Evolutionary conservation across 2,113 vertebrate species (phyloP), one percentile per base, ranked within the genome.

Genomic region (Xyliphius kryptos): DNA sequence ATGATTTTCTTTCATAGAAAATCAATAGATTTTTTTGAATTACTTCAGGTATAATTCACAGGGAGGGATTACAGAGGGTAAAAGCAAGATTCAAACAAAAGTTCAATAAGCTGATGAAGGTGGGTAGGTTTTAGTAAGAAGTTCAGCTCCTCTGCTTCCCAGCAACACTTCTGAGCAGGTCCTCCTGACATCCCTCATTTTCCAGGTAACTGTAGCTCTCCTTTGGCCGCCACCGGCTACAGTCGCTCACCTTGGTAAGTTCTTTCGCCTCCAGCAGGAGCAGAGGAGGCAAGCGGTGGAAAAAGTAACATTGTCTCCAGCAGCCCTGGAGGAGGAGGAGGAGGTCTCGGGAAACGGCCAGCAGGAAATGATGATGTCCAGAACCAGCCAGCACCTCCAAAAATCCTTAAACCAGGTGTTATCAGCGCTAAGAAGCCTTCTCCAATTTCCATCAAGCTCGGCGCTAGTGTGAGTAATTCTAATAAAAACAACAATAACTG

Each of bases 191-290:
- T 73, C 71, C 71, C 62, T 73, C 71, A 36, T 61, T 66, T 69
- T 62, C 46, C 69, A 79, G 74, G 76, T 83, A 80, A 78, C 71
- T 67, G 63, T 75, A 68, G 63, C 66, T 66, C 72, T 70, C 62
- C 71, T 62, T 74, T 68, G 69, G 68, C 83, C 89, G 90, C 87
- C 82, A 88, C n/a, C 82, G 88, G 84, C 91, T 93, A 89, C 82
- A 87, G 88, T 95, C 92, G 92, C 95, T 98, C 95, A 98, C 95
- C 95, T 92, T 93, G 95, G 91, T 95, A 97, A 98, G 96, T 98
- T 98, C 95, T 98, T 92, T 98, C 92, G 91, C 97, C 92, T 97
- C 96, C 94, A 98, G 95, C 96, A 98, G 96, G 95, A 93, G 91
- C 94, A 88, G 92, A 94, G 95, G 93, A 95, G 91, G 92, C 88